phyloP scores from a whole-genome alignment of 1,140 invertebrate species.

The Temnothorax longispinosus region DNA sequence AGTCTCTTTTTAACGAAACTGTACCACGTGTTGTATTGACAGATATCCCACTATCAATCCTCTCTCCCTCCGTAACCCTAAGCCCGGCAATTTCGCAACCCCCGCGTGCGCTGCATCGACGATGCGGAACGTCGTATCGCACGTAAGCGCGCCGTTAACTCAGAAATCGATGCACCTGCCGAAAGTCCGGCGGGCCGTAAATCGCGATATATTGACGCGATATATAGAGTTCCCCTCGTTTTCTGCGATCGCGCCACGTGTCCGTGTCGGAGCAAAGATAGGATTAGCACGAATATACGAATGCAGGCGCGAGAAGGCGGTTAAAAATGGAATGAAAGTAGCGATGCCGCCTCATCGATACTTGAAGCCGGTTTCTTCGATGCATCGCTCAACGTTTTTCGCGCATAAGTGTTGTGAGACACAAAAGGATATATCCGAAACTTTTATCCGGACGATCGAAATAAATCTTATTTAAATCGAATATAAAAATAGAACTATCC shows the following conservation, averaged over 20 bases:
- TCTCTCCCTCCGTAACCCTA: constrained; percentile 22
- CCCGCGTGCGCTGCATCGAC: constrained; percentile 54
- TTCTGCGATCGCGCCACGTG: constrained; percentile 32
- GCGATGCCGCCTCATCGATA: constrained; percentile 1
- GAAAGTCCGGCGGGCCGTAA: constrained; percentile 54
- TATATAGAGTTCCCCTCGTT: constrained; percentile 27
- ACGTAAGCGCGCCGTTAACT: constrained; percentile 60
- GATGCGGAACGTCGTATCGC: constrained; percentile 59
- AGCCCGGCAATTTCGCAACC: constrained; percentile 54
- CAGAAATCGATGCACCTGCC: constrained; percentile 57
- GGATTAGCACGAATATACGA: constrained; percentile 29
- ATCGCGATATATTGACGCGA: constrained; percentile 45
- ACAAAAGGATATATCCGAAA: background rate
- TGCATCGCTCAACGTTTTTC: background rate
- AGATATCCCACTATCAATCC: constrained; percentile 43
- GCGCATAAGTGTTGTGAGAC: background rate
- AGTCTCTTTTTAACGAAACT: constrained; percentile 31
- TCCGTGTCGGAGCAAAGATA: constrained; percentile 13
- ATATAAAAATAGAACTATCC: background rate
- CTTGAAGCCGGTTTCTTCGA: background rate
- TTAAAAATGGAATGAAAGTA: constrained; percentile 29
- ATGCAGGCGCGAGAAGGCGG: constrained; percentile 20
- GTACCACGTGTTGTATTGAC: constrained; percentile 1
- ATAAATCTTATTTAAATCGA: constrained; percentile 12
- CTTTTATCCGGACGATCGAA: background rate